Evolutionary conservation across 2,888 invertebrate genomes (phyloP), one percentile per base, ranked within the genome.

Genomic region (Epicampocera succincta): DNA sequence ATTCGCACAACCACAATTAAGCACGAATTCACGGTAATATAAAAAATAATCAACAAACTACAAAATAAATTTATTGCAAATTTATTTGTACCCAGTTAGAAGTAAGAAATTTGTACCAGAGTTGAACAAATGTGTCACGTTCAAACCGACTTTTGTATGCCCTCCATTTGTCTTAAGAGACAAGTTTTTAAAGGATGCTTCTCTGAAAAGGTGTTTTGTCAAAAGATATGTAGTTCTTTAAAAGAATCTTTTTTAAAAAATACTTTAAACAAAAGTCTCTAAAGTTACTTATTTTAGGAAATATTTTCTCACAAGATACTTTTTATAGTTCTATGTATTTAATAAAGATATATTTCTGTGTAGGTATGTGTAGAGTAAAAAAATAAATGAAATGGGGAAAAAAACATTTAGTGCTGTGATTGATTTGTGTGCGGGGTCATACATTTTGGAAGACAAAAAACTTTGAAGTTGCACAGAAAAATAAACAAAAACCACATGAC

Each of bases 1-100:
- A 89, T 88, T 86, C 85, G 86, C 87, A 86, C 87, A 87, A 86
- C 87, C 86, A 88, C 89, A 89, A 89, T 89, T 89, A 89, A 87
- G 88, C 88, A 89, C 89, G 88, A 83, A 66, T 71, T 75, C 66
- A 12, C 42, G 38, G 40, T 69, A 21, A 73, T 56, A 61, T 61
- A 52, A 25, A 65, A 73, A 60, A 15, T 15, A 12, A 33, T 17
- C 12, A 50, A 5, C 12, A 50, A 17, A 40, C 19, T 54, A 13
- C 21, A 19, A 65, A n/a, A 58, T 63, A 48, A 56, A 33, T 74
- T 65, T 66, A 56, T 73, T 33, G 42, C 52, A 61, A 61, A 61
- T 50, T n/a, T n/a, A 25, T 5, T 19, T 8, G 33, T 33, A 33
- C 33, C 52, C 25, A 44, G 33, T 63, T 63, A 54, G 21, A 72